These are phyloP conservation scores for Sphaeridia pumilis DNA, from an alignment of 2,888 invertebrate species.

Conservation along the genomic window DNA sequence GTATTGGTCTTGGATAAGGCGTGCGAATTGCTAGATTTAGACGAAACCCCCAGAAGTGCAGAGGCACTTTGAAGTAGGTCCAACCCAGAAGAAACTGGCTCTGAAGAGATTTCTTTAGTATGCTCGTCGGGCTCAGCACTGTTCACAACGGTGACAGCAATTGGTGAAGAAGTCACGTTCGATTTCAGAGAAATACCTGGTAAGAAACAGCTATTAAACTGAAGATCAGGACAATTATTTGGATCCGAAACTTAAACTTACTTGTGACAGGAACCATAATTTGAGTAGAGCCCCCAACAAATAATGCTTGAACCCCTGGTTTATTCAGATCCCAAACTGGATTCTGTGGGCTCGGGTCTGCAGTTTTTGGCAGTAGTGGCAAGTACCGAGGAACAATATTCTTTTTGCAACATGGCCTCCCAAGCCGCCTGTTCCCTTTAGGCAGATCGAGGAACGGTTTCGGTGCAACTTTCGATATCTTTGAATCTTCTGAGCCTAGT, in stretches of 20 bases:
- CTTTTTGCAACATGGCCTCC: conserved; percentile 46
- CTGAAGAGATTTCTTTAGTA: no score
- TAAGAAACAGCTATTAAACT: no score
- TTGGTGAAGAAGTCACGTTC: not conserved
- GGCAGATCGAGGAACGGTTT: conserved; percentile 33
- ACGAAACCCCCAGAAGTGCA: not conserved
- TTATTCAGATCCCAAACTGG: conserved; percentile 14
- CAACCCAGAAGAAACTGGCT: not conserved
- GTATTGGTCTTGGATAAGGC: no score
- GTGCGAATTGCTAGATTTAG: not conserved
- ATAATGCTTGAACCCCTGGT: conserved; percentile 9
- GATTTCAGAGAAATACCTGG: conserved; percentile 17
- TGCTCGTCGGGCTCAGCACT: not conserved
- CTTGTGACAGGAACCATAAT: conserved; percentile 15
- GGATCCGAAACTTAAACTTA: no score
- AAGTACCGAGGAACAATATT: conserved; percentile 57
- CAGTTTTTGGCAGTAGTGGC: conserved; percentile 51
- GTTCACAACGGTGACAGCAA: not conserved
- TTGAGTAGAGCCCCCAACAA: conserved; percentile 7
- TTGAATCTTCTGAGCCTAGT: no score
- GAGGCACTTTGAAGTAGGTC: no score
- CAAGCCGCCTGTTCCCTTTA: conserved; percentile 38
- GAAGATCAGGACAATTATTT: no score
- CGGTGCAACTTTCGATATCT: conserved; percentile 20
- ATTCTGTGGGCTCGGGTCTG: conserved; percentile 1